A percentile compares a stretch with the other conserved stretches of the same genome.
These are phyloP conservation scores for Macrostomum lignano DNA, from an alignment of 1,140 invertebrate genomes.

Conservation along the genomic window DNA sequence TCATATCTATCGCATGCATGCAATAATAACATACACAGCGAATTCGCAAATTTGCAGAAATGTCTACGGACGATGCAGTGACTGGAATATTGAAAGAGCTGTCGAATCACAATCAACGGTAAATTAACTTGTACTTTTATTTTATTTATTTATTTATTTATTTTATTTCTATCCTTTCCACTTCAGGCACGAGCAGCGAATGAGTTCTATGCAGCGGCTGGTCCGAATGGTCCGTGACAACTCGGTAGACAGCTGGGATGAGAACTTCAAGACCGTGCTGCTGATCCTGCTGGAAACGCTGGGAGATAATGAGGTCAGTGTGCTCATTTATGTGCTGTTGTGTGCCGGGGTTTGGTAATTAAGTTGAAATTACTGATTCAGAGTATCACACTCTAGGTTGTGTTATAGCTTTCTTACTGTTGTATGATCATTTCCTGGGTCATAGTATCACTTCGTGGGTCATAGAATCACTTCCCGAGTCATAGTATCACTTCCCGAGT, in stretches of 20 bases:
- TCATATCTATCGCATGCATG: no score
- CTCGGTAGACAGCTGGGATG: conserved; percentile 25
- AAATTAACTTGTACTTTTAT: conserved; percentile 7
- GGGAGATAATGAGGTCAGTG: conserved; percentile 36
- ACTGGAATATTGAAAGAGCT: conserved; percentile 17
- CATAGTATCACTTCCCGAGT: no score
- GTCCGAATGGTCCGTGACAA: conserved; percentile 27
- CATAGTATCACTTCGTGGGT: background rate
- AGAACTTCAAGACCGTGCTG: conserved; percentile 39
- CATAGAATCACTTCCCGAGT: background rate
- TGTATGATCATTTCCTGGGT: background rate
- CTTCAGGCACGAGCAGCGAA: conserved; percentile 25
- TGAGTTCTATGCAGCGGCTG: conserved; percentile 25
- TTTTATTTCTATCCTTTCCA: no score
- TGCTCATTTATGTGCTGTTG: no score
- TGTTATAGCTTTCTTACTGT: conserved; percentile 10
- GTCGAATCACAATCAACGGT: conserved; percentile 23
- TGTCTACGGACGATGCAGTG: conserved; percentile 12
- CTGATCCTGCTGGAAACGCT: conserved; percentile 43
- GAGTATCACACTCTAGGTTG: no score
- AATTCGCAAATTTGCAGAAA: conserved; percentile 7
- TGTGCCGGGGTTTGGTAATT: no score
- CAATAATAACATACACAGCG: no score
- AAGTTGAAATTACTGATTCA: no score
- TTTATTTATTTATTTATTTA: conserved; percentile 9